Conservation (phyloP, 2,888 invertebrate genomes). For the Scrobipalpa atriplicella region DNA sequence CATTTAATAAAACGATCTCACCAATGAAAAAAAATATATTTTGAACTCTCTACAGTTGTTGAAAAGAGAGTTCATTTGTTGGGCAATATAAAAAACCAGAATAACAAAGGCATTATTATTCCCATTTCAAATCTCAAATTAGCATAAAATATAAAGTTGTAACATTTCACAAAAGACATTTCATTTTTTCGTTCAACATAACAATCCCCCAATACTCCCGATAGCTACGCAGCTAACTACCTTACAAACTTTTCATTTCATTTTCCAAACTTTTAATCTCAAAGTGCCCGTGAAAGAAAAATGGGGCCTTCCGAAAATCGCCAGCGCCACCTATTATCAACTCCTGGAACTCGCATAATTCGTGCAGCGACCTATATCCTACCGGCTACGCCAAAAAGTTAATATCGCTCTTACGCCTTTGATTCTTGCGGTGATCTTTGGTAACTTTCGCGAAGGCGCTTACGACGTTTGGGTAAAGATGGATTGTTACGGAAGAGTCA, state of each 20-base stretch:
- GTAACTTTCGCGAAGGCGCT: conserved; percentile 34
- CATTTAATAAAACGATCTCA: too few species aligned
- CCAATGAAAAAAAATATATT: too few species aligned
- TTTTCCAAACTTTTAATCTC: conserved; percentile 82
- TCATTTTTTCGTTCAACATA: conserved; percentile 1
- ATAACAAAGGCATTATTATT: neutral
- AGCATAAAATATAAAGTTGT: conserved; percentile 7
- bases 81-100: too few species aligned
- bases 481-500: conserved; percentile 79
- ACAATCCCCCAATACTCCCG: conserved; percentile 52
- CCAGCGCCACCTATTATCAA: conserved; percentile 81
- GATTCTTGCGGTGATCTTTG: neutral
- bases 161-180: conserved; percentile 10
- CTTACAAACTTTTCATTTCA: conserved; percentile 73
- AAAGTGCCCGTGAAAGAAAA: conserved; percentile 82
- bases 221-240: conserved; percentile 55
- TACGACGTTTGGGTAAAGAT: conserved; percentile 54
- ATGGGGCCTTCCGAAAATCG: conserved; percentile 78
- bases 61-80: too few species aligned
- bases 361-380: conserved; percentile 36
- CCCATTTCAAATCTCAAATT: neutral
- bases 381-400: conserved; percentile 23
- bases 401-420: neutral
- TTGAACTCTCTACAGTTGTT: too few species aligned
- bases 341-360: conserved; percentile 62